Conservation (phyloP, 2,113 vertebrate genomes). For the Cyprinus carpio region DNA sequence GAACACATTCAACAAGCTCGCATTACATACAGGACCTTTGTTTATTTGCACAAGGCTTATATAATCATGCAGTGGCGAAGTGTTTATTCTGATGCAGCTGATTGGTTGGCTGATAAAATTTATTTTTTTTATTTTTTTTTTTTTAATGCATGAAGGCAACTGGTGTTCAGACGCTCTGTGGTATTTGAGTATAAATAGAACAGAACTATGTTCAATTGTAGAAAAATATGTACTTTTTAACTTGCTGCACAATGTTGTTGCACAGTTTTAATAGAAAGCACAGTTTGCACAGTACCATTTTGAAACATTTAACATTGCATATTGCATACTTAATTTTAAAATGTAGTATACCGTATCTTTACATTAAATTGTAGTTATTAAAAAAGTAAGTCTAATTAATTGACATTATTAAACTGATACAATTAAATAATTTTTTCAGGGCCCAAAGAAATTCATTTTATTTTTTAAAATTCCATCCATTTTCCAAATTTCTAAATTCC, state of each 20-base stretch:
- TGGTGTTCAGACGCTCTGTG: neutral
- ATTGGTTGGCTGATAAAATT: neutral
- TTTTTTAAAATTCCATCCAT: too few species aligned
- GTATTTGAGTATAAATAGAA: neutral
- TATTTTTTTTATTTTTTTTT: neutral
- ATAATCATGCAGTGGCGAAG: neutral
- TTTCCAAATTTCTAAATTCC: too few species aligned
- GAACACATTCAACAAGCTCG: neutral
- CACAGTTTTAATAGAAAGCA: neutral
- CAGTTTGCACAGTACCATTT: neutral
- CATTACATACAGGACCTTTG: conserved; percentile 15
- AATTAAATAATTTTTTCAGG: too few species aligned
- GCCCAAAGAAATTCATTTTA: too few species aligned
- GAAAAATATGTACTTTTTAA: neutral
- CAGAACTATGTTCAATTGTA: neutral
- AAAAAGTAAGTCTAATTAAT: too few species aligned
- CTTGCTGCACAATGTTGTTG: neutral
- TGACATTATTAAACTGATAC: too few species aligned
- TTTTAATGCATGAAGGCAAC: neutral
- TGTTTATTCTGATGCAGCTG: neutral
- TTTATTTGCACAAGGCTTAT: neutral
- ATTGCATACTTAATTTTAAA: neutral
- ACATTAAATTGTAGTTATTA: too few species aligned
- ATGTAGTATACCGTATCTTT: neutral
- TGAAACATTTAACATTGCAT: neutral